Base-by-base conservation (phyloP, 2,113 vertebrate genomes). In the Sinosuthora webbiana region DNA sequence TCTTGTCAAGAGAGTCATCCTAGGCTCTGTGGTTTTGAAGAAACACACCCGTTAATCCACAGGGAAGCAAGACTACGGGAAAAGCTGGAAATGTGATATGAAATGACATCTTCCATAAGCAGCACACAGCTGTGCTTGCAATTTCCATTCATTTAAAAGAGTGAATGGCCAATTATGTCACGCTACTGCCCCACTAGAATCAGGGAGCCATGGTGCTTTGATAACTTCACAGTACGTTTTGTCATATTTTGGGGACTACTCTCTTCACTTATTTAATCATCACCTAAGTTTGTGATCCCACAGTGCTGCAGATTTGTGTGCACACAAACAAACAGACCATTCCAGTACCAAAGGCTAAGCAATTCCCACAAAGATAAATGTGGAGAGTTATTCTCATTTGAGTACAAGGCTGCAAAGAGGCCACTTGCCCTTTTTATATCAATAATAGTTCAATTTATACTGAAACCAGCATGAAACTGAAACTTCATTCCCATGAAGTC, bases 311-410 rank as follows among this genome's bases (percentile, higher is more conserved):
- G 37, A 80, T n/a, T 30, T 75, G 31, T 56, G 45, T 6, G 20
- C 12, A 44, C 6, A 12, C 14, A 45, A 24, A 45, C 25, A 45
- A 49, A 49, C 5, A 81, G 11, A 15, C 41, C 15, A 22, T 13
- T 63, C 19, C 35, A 33, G 13, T 25, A 45, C 15, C 39, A 80
- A 90, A 67, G 23, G 23, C 52, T 35, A 85, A 83, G 31, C 27
- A 65, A 60, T 15, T 83, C 24, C 15, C 3, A n/a, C 30, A 31
- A 15, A n/a, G 6, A 50, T 8, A 44, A 57, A 52, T 0, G 0
- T 1, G 52, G 15, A 55, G 13, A 88, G 59, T 18, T 73, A 52
- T 18, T 74, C 4, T 60, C 6, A 42, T 50, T 13, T 39, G 10
- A 83, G 33, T 23, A 52, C 11, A 77, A 71, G 53, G 31, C 56